Base-by-base conservation (phyloP, 2,797 vertebrate species). In the Triplophysa bombifrons region DNA sequence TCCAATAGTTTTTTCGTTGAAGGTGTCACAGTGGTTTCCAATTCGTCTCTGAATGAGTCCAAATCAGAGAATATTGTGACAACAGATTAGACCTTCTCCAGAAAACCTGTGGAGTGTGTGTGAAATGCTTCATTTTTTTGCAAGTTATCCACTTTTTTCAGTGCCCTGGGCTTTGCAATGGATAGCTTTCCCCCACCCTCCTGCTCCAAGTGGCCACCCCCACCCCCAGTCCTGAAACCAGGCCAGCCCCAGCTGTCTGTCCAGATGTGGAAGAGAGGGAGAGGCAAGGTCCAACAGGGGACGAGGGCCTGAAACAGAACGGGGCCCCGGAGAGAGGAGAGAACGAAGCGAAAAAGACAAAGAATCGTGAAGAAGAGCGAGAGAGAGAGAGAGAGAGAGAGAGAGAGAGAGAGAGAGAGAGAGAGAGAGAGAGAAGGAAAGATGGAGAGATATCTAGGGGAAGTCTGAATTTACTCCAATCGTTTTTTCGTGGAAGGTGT, bases 191-290 rank as follows among this genome's bases (percentile, higher is more conserved):
- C 91, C 95, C 95, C 94, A 95, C 94, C 94, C 94, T 94, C 84
- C 71, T 82, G 78, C 82, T 84, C 80, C 41, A 4, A 82, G 91
- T 91, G 93, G 94, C 89, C 88, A 86, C 87, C 86, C 88, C 91
- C 92, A 90, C 90, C 92, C 89, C 90, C 90, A 88, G 85, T 92
- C 94, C 96, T 97, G 96, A 98, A 96, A 91, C 91, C 90, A 87
- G 92, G 96, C 97, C 97, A 98, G 95, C 96, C 95, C 94, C 96
- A 98, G 97, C 96, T 98, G 96, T 96, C 95, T 97, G 94, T 93
- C 96, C 98, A 98, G 96, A 98, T 98, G 93, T 94, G 96, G 91
- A 91, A 93, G 93, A 94, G 85, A 81, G 87, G 90, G 91, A 91
- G 91, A 92, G 93, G 91, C 92, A 96, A 95, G 94, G 95, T 96